Percentiles rank a stretch among this genome's conserved stretches.
Evolutionary conservation across 2,888 invertebrate species (phyloP).

Genomic region (Metacarcinus magister): DNA sequence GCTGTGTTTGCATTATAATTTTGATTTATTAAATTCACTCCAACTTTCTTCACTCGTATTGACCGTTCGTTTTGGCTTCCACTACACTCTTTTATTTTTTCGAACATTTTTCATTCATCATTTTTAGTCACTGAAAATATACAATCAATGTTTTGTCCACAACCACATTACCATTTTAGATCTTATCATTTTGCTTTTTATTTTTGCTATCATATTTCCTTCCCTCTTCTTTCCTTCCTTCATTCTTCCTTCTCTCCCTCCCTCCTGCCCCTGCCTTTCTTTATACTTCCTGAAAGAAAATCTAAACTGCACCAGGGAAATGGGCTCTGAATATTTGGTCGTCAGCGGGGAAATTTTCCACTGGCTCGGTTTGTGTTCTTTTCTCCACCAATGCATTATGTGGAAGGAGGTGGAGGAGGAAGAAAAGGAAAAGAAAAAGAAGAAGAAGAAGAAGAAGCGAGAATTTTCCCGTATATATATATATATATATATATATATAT

Average conservation of each 20-base stretch:
- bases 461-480: neutral
- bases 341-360: neutral
- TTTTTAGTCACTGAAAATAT: neutral
- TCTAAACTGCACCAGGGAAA: neutral
- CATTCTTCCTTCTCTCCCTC: neutral
- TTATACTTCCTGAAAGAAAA: neutral
- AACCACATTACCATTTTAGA: neutral
- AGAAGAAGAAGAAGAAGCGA: neutral
- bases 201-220: neutral
- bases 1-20: neutral
- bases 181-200: neutral
- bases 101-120: neutral
- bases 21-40: neutral
- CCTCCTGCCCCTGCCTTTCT: neutral
- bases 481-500: neutral
- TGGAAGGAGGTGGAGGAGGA: neutral
- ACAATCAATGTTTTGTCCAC: neutral
- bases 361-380: neutral
- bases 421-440: neutral
- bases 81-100: neutral
- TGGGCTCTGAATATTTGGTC: slow-evolving; percentile 20
- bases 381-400: neutral
- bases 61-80: neutral
- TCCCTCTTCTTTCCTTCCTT: neutral
- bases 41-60: neutral